Conservation (phyloP, 2,113 vertebrate species). For the Hemibagrus wyckioides region DNA sequence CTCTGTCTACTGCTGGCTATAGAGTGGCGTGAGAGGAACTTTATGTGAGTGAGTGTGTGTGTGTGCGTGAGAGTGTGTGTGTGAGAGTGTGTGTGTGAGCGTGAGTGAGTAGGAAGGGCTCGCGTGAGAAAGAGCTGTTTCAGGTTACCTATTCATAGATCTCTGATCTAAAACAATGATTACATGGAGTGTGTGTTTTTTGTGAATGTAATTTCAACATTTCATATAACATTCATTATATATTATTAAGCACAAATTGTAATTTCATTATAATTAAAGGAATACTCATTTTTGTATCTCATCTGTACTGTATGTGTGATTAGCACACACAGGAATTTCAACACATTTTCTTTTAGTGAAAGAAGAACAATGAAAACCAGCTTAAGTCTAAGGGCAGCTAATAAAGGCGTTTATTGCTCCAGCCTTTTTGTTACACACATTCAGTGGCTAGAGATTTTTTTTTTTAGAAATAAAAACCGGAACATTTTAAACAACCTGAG, state of each 20-base stretch:
- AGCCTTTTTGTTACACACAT: no score
- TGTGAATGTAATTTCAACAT: no score
- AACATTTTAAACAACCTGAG: no score
- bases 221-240: no score
- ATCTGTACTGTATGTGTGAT: no score
- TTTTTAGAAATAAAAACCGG: no score
- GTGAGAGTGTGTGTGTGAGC: not conserved
- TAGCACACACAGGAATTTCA: not conserved
- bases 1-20: not conserved
- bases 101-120: not conserved
- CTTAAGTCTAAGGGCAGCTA: no score
- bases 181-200: no score
- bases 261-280: not conserved
- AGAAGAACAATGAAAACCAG: not conserved
- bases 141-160: not conserved
- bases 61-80: not conserved
- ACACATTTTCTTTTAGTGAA: not conserved
- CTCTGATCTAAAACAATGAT: not conserved
- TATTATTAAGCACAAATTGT: not conserved
- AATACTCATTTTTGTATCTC: not conserved
- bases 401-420: no score
- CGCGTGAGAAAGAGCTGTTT: constrained; percentile 29
- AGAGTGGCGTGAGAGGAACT: not conserved
- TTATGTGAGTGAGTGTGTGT: not conserved
- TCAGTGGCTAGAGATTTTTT: no score